Evolutionary conservation across 2,113 vertebrate genomes (phyloP).

Genomic region (Odocoileus hemionus): DNA sequence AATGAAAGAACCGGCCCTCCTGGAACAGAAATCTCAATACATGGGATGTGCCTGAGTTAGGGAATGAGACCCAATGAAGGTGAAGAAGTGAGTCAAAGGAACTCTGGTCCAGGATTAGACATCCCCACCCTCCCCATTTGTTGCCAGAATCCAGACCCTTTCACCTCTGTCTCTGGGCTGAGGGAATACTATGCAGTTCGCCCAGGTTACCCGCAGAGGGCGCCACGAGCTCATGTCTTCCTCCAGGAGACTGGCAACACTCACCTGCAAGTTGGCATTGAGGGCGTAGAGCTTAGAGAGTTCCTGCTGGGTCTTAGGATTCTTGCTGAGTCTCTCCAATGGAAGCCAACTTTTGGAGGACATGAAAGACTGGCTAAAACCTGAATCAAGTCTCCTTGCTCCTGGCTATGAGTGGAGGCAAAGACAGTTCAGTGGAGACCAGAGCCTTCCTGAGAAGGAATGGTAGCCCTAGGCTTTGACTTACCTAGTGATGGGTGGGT

Average conservation of each 20-base stretch:
- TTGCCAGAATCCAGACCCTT: background rate
- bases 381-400: background rate
- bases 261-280: background rate
- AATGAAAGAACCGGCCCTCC: background rate
- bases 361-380: background rate
- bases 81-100: background rate
- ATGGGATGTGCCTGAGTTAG: background rate
- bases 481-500: background rate
- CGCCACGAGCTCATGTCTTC: background rate
- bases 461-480: background rate
- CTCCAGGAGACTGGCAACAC: rapidly evolving
- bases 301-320: background rate
- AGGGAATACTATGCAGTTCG: background rate
- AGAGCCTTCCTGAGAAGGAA: background rate
- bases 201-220: conserved; percentile 41
- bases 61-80: background rate
- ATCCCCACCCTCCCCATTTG: background rate
- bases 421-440: background rate
- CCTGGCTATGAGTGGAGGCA: background rate
- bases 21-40: background rate
- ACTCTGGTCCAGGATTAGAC: background rate
- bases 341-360: background rate
- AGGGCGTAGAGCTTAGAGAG: rapidly evolving
- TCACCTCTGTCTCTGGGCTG: no score
- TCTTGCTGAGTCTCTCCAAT: no score